These are phyloP conservation scores for Aviceda subcristata DNA, from an alignment of 2,113 vertebrate species.

Conservation along the genomic window DNA sequence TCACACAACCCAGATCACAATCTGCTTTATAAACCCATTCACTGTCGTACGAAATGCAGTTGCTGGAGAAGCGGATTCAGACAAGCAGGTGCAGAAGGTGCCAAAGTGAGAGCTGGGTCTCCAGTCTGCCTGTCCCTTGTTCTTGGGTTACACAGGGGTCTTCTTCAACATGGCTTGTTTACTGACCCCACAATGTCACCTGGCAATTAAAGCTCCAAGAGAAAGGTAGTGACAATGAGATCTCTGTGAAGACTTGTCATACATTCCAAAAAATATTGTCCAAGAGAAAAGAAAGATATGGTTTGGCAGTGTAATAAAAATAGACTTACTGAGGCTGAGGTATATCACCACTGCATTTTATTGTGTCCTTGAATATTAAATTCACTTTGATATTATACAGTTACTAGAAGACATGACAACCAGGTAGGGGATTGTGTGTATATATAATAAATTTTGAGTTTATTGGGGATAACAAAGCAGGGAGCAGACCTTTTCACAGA, in stretches of 20 bases:
- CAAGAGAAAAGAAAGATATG: neutral
- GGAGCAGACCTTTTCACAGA: neutral
- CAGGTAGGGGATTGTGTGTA: neutral
- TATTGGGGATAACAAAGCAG: neutral
- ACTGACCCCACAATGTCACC: neutral
- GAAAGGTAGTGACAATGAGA: neutral
- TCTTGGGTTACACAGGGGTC: too few species aligned
- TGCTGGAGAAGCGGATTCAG: neutral
- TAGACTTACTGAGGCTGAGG: neutral
- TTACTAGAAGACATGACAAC: neutral
- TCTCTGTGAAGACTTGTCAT: neutral
- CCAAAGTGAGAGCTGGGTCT: neutral
- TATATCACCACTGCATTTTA: neutral
- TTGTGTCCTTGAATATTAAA: neutral
- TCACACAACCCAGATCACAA: neutral
- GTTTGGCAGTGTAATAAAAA: neutral
- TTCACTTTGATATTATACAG: neutral
- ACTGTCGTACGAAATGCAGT: fast-evolving
- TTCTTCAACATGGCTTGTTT: fast-evolving
- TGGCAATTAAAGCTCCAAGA: neutral
- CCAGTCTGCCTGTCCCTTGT: fast-evolving
- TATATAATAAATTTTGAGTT: neutral
- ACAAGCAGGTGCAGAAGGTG: too few species aligned
- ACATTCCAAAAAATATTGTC: neutral
- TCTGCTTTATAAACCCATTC: fast-evolving